These are phyloP conservation scores for Sebastes iracundus DNA, from an alignment of 2,797 vertebrate genomes.

Conservation along the genomic window DNA sequence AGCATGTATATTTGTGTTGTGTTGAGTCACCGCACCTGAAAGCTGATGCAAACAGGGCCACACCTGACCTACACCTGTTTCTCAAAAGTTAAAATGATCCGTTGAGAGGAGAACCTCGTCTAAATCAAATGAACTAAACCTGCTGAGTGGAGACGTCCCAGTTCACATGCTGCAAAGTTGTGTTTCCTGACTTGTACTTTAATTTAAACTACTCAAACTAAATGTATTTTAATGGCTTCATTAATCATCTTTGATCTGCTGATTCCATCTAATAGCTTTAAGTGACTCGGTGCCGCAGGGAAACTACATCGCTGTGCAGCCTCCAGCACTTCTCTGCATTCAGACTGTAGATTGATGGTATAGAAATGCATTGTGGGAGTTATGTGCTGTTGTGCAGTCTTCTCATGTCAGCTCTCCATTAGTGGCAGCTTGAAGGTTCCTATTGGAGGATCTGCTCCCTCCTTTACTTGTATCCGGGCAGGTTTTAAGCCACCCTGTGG, in stretches of 20 bases:
- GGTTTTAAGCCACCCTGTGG: slow-evolving; percentile 71
- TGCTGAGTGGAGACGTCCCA: slow-evolving; percentile 7
- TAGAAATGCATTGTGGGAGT: slow-evolving; percentile 71
- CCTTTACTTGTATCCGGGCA: slow-evolving; percentile 73
- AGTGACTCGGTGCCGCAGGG: not conserved
- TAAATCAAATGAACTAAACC: not conserved
- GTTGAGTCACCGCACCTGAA: not conserved
- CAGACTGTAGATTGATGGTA: slow-evolving; percentile 48
- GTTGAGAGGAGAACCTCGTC: not conserved
- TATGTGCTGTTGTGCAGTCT: slow-evolving; percentile 47
- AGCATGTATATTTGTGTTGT: not conserved
- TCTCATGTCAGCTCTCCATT: slow-evolving; percentile 43
- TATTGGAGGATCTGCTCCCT: slow-evolving; percentile 64
- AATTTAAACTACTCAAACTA: not conserved
- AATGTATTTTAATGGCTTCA: not conserved
- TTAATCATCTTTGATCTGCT: not conserved
- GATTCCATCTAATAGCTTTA: not conserved
- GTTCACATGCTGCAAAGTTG: not conserved
- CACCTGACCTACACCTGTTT: not conserved
- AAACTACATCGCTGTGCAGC: not conserved
- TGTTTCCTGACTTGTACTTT: not conserved
- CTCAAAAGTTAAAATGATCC: not conserved
- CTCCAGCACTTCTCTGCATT: not conserved
- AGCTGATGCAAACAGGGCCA: not conserved
- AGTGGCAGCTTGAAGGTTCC: slow-evolving; percentile 36